Conservation (phyloP, 2,113 vertebrate genomes). For the Oncorhynchus masou region DNA sequence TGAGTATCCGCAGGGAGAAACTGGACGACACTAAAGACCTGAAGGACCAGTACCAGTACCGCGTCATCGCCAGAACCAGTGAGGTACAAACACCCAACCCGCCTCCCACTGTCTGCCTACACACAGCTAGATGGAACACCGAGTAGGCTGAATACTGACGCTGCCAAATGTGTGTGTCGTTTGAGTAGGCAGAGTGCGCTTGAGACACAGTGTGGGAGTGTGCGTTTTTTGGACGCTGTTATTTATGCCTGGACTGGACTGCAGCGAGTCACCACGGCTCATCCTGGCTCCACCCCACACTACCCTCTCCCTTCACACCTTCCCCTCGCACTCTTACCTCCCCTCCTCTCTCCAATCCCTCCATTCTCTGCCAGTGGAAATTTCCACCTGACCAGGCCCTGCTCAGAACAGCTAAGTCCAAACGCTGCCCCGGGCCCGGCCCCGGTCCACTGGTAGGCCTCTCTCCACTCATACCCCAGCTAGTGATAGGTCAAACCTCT, state of each 20-base stretch:
- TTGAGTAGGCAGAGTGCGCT: not conserved
- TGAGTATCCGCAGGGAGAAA: constrained; percentile 89
- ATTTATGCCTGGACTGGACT: not conserved
- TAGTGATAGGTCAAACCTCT: no score
- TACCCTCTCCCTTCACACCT: not conserved
- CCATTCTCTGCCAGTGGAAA: constrained; percentile 48
- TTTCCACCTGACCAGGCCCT: constrained; percentile 59
- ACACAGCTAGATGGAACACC: no score
- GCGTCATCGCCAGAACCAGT: constrained; percentile 87
- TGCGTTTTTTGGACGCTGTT: not conserved
- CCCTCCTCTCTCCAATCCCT: no score
- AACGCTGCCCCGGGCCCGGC: constrained; percentile 32
- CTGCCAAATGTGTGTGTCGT: no score
- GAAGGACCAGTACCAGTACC: constrained; percentile 89
- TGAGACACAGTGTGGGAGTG: not conserved
- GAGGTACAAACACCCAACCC: constrained; percentile 72
- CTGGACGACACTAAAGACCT: constrained; percentile 91
- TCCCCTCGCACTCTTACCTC: no score
- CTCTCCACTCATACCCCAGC: no score
- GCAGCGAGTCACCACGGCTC: not conserved
- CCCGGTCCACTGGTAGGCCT: no score
- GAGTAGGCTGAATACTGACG: no score
- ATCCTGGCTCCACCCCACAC: not conserved
- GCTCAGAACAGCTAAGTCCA: constrained; percentile 49
- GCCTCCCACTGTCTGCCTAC: no score